Percentiles rank a stretch among this genome's conserved stretches.
phyloP scores from a whole-genome alignment of 1,140 invertebrate genomes.

The Zaprionus tsacasi region DNA sequence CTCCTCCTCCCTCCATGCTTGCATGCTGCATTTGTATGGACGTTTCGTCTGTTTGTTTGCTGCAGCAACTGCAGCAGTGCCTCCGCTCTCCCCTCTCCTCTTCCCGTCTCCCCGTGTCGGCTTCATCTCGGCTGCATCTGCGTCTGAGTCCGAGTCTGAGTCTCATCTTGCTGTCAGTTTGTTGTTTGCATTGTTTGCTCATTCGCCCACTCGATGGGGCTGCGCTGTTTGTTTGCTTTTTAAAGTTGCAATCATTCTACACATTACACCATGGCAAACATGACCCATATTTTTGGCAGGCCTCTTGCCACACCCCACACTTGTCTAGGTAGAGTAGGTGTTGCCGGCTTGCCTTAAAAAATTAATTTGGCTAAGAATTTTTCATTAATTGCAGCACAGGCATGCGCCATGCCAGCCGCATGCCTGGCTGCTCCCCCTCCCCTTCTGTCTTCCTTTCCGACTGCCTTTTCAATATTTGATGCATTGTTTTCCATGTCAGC shows the following conservation, averaged over 20 bases:
- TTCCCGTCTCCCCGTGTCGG: no score
- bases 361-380: slow-evolving; percentile 69
- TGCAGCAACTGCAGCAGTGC: slow-evolving; percentile 5
- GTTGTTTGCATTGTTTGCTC: slow-evolving; percentile 47
- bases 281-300: slow-evolving; percentile 70
- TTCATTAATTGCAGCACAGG: slow-evolving; percentile 78
- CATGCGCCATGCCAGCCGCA: slow-evolving; percentile 18
- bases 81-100: not conserved
- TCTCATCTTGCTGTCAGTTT: slow-evolving; percentile 31
- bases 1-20: not conserved
- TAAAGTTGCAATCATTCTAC: slow-evolving; percentile 83
- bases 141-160: not conserved
- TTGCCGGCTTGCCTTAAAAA: slow-evolving; percentile 63
- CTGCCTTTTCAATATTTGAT: slow-evolving; percentile 64
- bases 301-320: not conserved
- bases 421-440: not conserved
- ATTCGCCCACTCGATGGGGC: slow-evolving; percentile 14
- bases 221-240: slow-evolving; percentile 72
- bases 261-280: slow-evolving; percentile 80
- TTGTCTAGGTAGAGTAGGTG: slow-evolving; percentile 16
- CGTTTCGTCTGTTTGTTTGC: slow-evolving; percentile 59
- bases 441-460: slow-evolving; percentile 7
- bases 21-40: slow-evolving; percentile 43
- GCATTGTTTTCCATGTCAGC: slow-evolving; percentile 49
- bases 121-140: not conserved